Conservation (phyloP, 2,888 invertebrate species). For the Chloroclysta siterata region DNA sequence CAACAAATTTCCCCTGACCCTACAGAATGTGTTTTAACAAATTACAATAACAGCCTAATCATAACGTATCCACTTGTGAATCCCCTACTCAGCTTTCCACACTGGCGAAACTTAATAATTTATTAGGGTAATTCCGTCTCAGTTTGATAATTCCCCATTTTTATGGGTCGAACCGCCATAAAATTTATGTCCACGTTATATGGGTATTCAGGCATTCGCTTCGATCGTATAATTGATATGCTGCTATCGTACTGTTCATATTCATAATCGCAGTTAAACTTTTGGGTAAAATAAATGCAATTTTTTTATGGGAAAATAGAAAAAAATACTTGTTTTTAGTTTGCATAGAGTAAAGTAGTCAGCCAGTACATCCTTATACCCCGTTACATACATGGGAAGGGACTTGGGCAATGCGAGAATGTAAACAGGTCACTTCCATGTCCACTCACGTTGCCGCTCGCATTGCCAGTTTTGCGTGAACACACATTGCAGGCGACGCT, state of each 20-base stretch:
- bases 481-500: too few relatives aligned
- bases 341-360: too few relatives aligned
- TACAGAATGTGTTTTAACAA: constrained; percentile 4
- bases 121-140: constrained; percentile 62
- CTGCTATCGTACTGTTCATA: constrained; percentile 36
- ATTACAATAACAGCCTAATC: constrained; percentile 18
- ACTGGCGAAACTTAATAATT: constrained; percentile 57
- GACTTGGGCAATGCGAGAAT: too few relatives aligned
- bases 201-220: constrained; percentile 38
- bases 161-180: constrained; percentile 60
- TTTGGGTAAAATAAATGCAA: too few relatives aligned
- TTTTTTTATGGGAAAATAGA: too few relatives aligned
- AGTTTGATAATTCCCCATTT: constrained; percentile 66
- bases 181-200: constrained; percentile 63
- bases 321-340: too few relatives aligned
- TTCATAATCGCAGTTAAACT: neutral
- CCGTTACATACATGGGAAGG: too few relatives aligned
- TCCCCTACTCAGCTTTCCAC: constrained; percentile 44
- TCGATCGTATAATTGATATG: constrained; percentile 62
- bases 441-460: too few relatives aligned
- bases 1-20: neutral
- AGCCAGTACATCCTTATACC: too few relatives aligned
- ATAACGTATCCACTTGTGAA: constrained; percentile 22
- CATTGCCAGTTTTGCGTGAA: too few relatives aligned
- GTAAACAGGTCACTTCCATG: too few relatives aligned